phyloP scores from a whole-genome alignment of 2,888 invertebrate genomes.

The Apantesis nais region DNA sequence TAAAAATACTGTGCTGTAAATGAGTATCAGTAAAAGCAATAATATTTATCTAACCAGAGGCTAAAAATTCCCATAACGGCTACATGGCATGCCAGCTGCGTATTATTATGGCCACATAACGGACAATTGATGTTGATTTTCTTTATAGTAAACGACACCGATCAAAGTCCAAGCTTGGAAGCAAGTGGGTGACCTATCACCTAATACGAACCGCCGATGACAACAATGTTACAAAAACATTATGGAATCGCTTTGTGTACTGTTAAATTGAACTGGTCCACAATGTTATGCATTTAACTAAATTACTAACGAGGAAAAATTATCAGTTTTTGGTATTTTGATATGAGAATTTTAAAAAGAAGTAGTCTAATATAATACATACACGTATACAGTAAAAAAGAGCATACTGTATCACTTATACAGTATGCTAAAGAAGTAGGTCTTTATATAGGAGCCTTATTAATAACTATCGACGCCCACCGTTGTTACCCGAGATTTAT shows the following conservation, averaged over 20 bases:
- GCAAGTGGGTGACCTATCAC: slow-evolving; percentile 50
- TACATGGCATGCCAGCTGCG: background rate
- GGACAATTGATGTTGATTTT: slow-evolving; percentile 64
- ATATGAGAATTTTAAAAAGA: too few species aligned
- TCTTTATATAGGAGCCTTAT: too few species aligned
- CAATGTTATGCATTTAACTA: background rate
- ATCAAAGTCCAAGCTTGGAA: slow-evolving; percentile 57
- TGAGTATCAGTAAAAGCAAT: background rate
- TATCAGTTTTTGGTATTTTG: too few species aligned
- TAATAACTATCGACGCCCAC: too few species aligned
- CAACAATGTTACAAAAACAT: slow-evolving; percentile 15
- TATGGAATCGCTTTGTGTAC: background rate
- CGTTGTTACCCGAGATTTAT: too few species aligned
- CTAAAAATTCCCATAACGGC: background rate
- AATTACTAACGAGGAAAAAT: background rate
- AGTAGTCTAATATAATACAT: too few species aligned
- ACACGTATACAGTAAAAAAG: too few species aligned
- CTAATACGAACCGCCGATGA: slow-evolving; percentile 56
- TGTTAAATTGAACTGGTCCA: background rate
- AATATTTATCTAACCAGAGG: background rate
- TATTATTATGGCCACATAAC: slow-evolving; percentile 30
- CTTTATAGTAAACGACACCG: slow-evolving; percentile 45
- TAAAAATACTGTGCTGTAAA: background rate
- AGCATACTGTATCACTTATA: too few species aligned
- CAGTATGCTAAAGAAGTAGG: too few species aligned